Base-by-base conservation (phyloP, 2,113 vertebrate species). In the Saimiri boliviensis region DNA sequence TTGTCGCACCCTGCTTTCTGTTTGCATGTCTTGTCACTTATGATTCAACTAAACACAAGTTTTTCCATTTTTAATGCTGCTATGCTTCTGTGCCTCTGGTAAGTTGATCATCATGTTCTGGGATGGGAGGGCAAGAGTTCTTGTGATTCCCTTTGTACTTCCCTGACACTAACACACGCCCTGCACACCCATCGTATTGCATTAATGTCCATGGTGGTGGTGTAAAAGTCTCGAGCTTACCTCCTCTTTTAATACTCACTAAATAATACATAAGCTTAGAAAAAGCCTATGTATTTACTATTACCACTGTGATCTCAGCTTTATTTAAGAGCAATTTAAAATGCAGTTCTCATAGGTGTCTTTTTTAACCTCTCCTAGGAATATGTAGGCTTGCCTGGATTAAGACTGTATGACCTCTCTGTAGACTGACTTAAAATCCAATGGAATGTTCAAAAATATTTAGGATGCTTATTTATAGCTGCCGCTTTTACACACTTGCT, bases 1-100 rank as follows among this genome's bases (percentile, higher is more conserved):
- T 14, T 93, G 90, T 96, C 86, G 60, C 76, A 17, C 45, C 73
- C 93, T 86, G 82, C 93, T 97, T 97, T 63, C 83, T n/a, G 17
- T 86, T 80, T 92, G 94, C 94, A 97, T 98, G 96, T 56, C 95
- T 87, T 97, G 25, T 98, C 90, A 95, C 97, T 98, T 98, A 70
- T 35, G 79, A 92, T 97, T 84, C 98, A 89, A 90, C 94, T 98
- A 98, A 98, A 98, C 96, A 97, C 92, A 54, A 95, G 96, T 83
- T 98, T 89, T 96, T 94, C 95, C 98, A 83, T 97, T 97, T 97
- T 98, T 98, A 98, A 98, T 97, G 99, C 99, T 98, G 97, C 98
- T 98, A 76, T 98, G 86, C 93, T 96, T 98, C 97, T 98, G 81
- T 98, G 93, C 93, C 95, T 97, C 97, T 97, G 99, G 99, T 99